These are phyloP conservation scores for Polyploca ridens DNA, from an alignment of 2,888 invertebrate genomes.

Conservation along the genomic window DNA sequence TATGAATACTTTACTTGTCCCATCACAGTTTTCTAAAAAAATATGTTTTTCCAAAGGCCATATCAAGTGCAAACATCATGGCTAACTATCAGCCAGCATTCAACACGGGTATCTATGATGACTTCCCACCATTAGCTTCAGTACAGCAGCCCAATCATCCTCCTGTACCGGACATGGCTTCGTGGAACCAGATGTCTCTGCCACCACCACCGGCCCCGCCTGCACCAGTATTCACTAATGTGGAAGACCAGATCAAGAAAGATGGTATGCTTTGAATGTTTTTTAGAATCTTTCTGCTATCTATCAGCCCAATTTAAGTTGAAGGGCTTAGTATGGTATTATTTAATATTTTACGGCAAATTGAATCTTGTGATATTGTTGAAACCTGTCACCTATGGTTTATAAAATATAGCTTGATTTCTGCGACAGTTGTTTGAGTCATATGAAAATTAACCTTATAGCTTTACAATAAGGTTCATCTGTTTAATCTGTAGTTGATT, in stretches of 20 bases:
- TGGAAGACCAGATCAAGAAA: slow-evolving; percentile 80
- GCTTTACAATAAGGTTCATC: no score
- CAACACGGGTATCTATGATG: slow-evolving; percentile 38
- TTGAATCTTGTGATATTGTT: no score
- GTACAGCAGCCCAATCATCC: slow-evolving; percentile 31
- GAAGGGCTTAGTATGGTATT: not conserved
- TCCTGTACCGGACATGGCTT: slow-evolving; percentile 57
- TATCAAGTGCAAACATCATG: slow-evolving; percentile 41
- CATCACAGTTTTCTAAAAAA: no score
- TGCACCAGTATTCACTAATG: slow-evolving; percentile 55
- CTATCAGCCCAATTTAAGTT: not conserved
- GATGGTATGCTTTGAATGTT: slow-evolving; percentile 63
- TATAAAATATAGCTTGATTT: no score
- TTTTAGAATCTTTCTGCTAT: not conserved
- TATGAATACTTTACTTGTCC: no score
- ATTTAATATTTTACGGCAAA: no score
- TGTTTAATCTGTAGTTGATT: no score
- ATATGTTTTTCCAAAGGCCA: slow-evolving; percentile 30
- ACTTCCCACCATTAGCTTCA: slow-evolving; percentile 34
- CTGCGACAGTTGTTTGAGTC: no score
- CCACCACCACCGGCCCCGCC: slow-evolving; percentile 59
- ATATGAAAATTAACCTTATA: no score
- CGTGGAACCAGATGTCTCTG: slow-evolving; percentile 76
- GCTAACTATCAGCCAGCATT: slow-evolving; percentile 63
- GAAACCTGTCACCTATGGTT: no score